Evolutionary conservation across 2,113 vertebrate species (phyloP).

Genomic region (Plectropomus leopardus): DNA sequence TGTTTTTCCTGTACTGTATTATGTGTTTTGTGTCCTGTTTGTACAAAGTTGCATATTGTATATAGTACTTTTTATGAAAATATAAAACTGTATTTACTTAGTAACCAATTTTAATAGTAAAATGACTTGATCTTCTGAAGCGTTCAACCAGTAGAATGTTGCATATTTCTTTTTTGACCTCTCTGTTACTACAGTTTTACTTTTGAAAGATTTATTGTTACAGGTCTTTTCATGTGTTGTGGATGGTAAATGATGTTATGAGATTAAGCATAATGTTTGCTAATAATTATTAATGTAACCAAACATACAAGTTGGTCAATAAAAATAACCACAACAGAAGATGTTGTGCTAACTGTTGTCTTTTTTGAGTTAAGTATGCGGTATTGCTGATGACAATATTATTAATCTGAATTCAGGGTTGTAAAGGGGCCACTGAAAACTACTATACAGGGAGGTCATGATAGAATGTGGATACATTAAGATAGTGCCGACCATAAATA

Average conservation of each 20-base stretch:
- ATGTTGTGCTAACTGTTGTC: not conserved
- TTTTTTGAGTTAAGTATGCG: not conserved
- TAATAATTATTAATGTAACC: conserved; percentile 30
- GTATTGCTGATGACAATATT: not conserved
- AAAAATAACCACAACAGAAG: conserved; percentile 20
- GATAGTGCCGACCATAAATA: not conserved
- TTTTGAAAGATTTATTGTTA: not conserved
- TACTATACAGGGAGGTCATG: not conserved
- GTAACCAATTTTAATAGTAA: not conserved
- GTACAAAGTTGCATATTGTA: conserved; percentile 62
- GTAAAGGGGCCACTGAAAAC: not conserved
- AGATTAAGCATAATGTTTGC: not conserved
- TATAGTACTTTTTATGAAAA: conserved; percentile 33
- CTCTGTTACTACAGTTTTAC: not conserved
- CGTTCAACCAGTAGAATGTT: conserved; percentile 7
- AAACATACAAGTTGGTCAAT: conserved; percentile 21
- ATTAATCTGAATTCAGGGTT: not conserved
- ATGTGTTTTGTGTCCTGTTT: conserved; percentile 30
- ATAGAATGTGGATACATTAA: too few species aligned
- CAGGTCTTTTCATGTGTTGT: not conserved
- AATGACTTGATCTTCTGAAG: not conserved
- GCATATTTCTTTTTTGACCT: conserved; percentile 18
- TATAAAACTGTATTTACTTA: not conserved
- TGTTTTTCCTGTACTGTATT: conserved; percentile 15
- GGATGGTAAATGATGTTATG: conserved; percentile 5